Evolutionary conservation across 2,888 invertebrate genomes (phyloP).

Genomic region (Melikaiella ostensackeni): DNA sequence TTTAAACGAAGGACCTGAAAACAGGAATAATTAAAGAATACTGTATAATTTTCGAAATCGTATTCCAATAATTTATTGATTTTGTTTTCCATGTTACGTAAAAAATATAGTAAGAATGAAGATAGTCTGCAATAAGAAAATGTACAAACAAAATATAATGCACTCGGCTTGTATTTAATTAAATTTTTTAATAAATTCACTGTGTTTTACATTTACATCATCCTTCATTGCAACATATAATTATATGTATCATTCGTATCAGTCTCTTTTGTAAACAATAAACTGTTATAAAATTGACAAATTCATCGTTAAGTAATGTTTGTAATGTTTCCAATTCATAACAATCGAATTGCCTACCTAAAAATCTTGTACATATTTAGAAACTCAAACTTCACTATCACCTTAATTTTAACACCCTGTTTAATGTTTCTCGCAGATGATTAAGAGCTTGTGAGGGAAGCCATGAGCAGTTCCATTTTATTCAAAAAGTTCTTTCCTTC

Average conservation of each 20-base stretch:
- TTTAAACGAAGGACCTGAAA: neutral
- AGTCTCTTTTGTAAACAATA: conserved; percentile 15
- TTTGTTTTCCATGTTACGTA: neutral
- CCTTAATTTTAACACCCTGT: conserved; percentile 43
- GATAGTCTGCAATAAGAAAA: neutral
- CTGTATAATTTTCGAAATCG: neutral
- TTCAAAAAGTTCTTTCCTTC: conserved; percentile 97
- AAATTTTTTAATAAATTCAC: conserved; percentile 33
- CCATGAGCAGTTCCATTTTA: conserved; percentile 98
- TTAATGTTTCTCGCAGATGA: conserved; percentile 60
- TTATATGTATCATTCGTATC: neutral
- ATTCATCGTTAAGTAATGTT: conserved; percentile 53
- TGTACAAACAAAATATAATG: conserved; percentile 22
- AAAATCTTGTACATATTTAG: conserved; percentile 1
- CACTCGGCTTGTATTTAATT: neutral
- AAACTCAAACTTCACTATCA: conserved; percentile 25
- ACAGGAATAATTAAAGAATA: neutral
- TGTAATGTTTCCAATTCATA: conserved; percentile 36
- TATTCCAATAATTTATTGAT: conserved; percentile 26
- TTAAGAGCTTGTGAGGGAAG: conserved; percentile 88
- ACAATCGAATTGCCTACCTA: conserved; percentile 58
- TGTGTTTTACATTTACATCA: conserved; percentile 42
- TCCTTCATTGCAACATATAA: neutral
- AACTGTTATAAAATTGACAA: conserved; percentile 56
- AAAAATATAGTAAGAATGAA: conserved; percentile 32